Conservation (phyloP, 2,888 invertebrate genomes). For the Lacanobia wlatinum region DNA sequence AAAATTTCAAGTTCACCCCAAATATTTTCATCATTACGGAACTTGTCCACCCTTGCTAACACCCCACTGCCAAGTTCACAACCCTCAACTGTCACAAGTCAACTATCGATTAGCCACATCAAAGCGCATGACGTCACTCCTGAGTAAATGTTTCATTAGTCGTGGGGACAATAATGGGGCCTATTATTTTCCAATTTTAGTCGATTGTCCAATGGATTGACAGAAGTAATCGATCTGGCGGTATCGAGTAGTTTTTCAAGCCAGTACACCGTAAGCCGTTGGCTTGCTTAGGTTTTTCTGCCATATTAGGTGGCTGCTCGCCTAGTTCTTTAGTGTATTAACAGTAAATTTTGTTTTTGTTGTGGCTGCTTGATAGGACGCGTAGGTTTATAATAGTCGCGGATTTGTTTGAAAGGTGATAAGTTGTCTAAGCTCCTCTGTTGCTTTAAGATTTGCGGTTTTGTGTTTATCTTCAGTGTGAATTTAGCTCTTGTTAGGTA, state of each 20-base stretch:
- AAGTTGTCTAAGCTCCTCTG: neutral
- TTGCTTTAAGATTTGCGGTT: conserved; percentile 12
- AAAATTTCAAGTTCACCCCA: conserved; percentile 33
- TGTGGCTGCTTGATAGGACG: neutral
- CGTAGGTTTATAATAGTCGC: conserved; percentile 5
- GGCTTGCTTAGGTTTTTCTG: conserved; percentile 54
- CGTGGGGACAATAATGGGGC: conserved; percentile 73
- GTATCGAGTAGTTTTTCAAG: conserved; percentile 58
- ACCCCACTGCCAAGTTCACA: conserved; percentile 74
- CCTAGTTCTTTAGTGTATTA: conserved; percentile 15
- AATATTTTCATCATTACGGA: conserved; percentile 13
- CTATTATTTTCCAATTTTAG: conserved; percentile 84
- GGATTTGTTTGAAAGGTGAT: conserved; percentile 10
- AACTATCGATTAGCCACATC: conserved; percentile 75
- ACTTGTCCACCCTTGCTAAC: conserved; percentile 27
- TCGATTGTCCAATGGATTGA: conserved; percentile 72
- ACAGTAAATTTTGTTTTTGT: conserved; percentile 26
- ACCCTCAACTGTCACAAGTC: conserved; percentile 59
- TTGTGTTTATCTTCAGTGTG: conserved; percentile 8
- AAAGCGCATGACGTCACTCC: conserved; percentile 77
- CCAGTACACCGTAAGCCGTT: conserved; percentile 67
- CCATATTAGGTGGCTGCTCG: conserved; percentile 24
- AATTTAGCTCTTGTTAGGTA: neutral
- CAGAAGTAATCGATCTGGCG: conserved; percentile 71
- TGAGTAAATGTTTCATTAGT: conserved; percentile 80